A percentile compares a stretch with the other conserved stretches of the same genome.
These are phyloP conservation scores for Adelosebastes latens DNA, from an alignment of 2,797 vertebrate genomes.

Conservation along the genomic window DNA sequence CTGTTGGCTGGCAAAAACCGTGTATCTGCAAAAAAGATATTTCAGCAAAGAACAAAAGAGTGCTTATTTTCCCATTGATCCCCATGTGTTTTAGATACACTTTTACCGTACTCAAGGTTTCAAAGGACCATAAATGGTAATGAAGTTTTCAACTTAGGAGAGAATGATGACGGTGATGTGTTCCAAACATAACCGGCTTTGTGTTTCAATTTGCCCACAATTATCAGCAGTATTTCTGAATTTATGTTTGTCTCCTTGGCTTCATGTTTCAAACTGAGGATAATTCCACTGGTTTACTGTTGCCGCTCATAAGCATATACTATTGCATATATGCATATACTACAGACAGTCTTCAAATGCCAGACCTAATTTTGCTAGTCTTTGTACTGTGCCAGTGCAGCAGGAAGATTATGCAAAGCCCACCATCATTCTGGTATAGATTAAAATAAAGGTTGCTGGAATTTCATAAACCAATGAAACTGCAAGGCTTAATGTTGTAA, in stretches of 20 bases:
- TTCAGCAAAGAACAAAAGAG: slow-evolving; percentile 33
- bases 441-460: neutral
- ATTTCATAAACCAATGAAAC: neutral
- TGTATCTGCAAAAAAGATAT: slow-evolving; percentile 38
- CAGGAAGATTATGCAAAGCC: neutral
- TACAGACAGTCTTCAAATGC: neutral
- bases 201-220: neutral
- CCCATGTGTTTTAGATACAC: slow-evolving; percentile 23
- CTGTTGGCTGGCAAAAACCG: slow-evolving; percentile 35
- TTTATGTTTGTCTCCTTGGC: neutral
- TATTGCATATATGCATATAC: neutral
- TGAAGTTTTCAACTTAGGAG: neutral
- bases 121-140: neutral
- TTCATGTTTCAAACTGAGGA: neutral
- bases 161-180: neutral
- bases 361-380: neutral
- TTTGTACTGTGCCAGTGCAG: neutral
- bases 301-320: neutral
- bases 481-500: neutral
- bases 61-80: neutral
- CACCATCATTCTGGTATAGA: neutral
- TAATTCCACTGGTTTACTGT: neutral
- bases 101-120: neutral
- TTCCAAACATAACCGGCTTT: neutral
- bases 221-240: neutral